Base-by-base conservation (phyloP, 1,140 invertebrate genomes). In the Myzus persicae region DNA sequence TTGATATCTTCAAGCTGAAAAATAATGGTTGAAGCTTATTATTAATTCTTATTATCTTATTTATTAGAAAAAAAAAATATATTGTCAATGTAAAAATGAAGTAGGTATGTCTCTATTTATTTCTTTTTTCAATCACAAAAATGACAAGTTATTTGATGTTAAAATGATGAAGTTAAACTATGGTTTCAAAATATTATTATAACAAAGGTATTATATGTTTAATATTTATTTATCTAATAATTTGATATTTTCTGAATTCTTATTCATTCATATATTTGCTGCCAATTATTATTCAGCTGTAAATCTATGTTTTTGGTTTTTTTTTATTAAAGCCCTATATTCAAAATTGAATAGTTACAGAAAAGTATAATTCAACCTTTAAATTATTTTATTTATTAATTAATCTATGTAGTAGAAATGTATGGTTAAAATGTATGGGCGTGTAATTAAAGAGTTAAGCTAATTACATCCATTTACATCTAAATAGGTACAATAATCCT, bases 1-100 rank as follows among this genome's bases (percentile, higher is more conserved):
- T 84, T 38, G 91, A 54, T 82, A 85, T 31, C 14, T 93, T 93
- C 26, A 84, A 84, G 31, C 91, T 93, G 26, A 93, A 93, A 88
- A 84, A 85, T 31, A 42, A 91, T 48, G 5, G 14, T 76, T n/a
- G 14, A 76, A 76, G 14, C 11, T n/a, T 67, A 67, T n/a, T 67
- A 67, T 67, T n/a, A 67, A n/a, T 76, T 14, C 11, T n/a, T n/a
- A 76, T 76, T 20, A n/a, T 76, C 4, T 31, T 59, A 11, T 59
- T 31, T 59, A 31, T 59, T 31, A 31, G 9, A 26, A 44, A n/a
- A n/a, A n/a, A n/a, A n/a, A 44, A 44, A 0, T 81, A 20, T 81
- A 44, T 44, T 5, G 7, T 44, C 42, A 44, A 40, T 38, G 18
- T 40, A 82, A 26, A 24, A 82, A 82, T 14, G 2, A 82, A 24